Percentiles rank a stretch among this genome's conserved stretches.
These are phyloP conservation scores for Achatina immaculata DNA, from an alignment of 1,140 invertebrate species.

Conservation along the genomic window DNA sequence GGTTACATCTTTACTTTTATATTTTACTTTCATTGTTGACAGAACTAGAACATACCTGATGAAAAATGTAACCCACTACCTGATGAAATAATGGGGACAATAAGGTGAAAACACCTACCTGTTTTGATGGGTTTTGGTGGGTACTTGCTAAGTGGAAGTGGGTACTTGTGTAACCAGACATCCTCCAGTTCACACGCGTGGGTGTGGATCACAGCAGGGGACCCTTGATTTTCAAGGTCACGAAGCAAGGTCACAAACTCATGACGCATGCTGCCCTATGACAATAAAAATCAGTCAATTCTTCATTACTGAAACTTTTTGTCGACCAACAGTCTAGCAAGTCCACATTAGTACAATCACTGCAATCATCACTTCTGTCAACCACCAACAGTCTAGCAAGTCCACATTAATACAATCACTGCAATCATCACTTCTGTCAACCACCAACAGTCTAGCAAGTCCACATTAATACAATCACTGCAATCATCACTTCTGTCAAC, in stretches of 20 bases:
- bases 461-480: too few species aligned
- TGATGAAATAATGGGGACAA: neutral
- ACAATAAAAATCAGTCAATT: neutral
- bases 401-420: too few species aligned
- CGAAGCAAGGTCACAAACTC: slow-evolving; percentile 50
- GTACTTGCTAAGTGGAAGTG: slow-evolving; percentile 50
- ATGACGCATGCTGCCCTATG: slow-evolving; percentile 43
- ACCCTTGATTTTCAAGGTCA: slow-evolving; percentile 41
- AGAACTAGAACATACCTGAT: too few species aligned
- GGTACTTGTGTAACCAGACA: slow-evolving; percentile 53
- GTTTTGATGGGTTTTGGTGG: slow-evolving; percentile 50
- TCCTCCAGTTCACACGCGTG: slow-evolving; percentile 52
- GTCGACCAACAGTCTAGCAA: too few species aligned
- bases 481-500: too few species aligned
- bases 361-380: too few species aligned
- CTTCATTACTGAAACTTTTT: neutral
- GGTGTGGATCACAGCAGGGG: slow-evolving; percentile 43
- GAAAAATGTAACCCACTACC: neutral
- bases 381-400: too few species aligned
- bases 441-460: too few species aligned
- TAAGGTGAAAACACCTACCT: slow-evolving; percentile 32
- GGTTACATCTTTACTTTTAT: too few species aligned
- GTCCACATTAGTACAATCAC: too few species aligned
- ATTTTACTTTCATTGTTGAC: too few species aligned
- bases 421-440: too few species aligned